A percentile compares a stretch with the other conserved stretches of the same genome.
Evolutionary conservation across 2,113 vertebrate species (phyloP).

Genomic region (Pithys albifrons): DNA sequence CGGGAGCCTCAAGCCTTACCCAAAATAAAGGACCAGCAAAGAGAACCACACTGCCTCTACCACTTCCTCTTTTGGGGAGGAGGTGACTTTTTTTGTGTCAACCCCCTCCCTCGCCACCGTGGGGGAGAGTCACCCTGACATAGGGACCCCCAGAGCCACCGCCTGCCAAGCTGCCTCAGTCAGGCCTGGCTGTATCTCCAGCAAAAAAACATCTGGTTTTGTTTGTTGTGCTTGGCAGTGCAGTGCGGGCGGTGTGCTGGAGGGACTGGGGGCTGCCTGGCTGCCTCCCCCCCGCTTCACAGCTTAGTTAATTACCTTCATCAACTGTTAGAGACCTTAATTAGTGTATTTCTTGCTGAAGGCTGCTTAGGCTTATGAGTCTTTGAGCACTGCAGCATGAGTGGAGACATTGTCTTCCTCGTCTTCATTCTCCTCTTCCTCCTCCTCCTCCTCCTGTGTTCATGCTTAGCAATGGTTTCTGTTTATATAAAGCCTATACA

Average conservation of each 20-base stretch:
- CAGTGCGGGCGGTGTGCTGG: rapidly evolving
- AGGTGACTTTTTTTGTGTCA: background rate
- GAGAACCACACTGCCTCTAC: background rate
- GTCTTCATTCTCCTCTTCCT: background rate
- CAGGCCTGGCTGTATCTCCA: rapidly evolving
- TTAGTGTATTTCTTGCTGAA: background rate
- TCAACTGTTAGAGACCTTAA: background rate
- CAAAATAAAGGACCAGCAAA: background rate
- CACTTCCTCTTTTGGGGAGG: background rate
- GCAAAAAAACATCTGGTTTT: background rate
- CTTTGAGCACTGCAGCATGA: background rate
- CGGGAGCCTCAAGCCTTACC: background rate
- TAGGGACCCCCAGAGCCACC: background rate
- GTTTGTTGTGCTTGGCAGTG: background rate
- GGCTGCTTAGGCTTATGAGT: background rate
- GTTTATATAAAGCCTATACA: background rate
- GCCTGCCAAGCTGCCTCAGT: rapidly evolving
- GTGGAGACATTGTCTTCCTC: rapidly evolving
- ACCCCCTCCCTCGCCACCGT: rapidly evolving
- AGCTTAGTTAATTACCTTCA: background rate
- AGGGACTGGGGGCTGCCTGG: background rate
- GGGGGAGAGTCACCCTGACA: rapidly evolving
- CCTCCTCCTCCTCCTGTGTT: background rate
- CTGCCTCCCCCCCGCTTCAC: background rate
- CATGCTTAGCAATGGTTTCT: background rate